Evolutionary conservation across 35 echinoderm and acorn worm genomes (phyloP).

Genomic region (Ophioderma brevispina): DNA sequence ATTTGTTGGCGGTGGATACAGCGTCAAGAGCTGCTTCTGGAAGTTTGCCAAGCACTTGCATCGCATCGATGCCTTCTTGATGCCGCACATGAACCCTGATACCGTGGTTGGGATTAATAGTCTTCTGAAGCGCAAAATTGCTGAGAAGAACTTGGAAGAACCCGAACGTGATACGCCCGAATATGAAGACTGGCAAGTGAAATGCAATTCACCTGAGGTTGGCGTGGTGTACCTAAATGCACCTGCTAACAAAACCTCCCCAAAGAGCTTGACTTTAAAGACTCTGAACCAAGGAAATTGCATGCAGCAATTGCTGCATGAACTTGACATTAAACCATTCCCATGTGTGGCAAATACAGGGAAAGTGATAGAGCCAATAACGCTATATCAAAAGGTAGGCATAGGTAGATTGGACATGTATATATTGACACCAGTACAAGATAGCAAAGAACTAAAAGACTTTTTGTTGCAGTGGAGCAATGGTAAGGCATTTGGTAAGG

Average conservation of each 20-base stretch:
- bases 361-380: slow-evolving; percentile 90
- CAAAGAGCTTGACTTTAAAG: slow-evolving; percentile 67
- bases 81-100: slow-evolving; percentile 84
- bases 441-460: slow-evolving; percentile 97
- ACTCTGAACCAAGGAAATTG: slow-evolving; percentile 63
- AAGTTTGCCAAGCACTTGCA: slow-evolving; percentile 99
- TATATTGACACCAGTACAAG: slow-evolving; percentile 87
- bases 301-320: slow-evolving; percentile 78
- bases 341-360: slow-evolving; percentile 66
- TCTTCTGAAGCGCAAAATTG: slow-evolving; percentile 83
- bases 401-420: slow-evolving; percentile 97
- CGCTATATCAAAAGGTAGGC: slow-evolving; percentile 95
- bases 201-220: slow-evolving; percentile 94
- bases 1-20: slow-evolving; percentile 95
- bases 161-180: slow-evolving; percentile 73
- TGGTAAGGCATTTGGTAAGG: slow-evolving; percentile 81
- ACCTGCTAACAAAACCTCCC: slow-evolving; percentile 73
- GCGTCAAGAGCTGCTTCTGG: slow-evolving; percentile 93
- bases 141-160: slow-evolving; percentile 74
- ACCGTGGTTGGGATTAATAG: slow-evolving; percentile 90
- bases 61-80: slow-evolving; percentile 88
- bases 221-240: slow-evolving; percentile 96
- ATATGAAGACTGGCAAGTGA: slow-evolving; percentile 90
- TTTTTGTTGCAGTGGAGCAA: slow-evolving; percentile 84
- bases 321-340: slow-evolving; percentile 84